Base-by-base conservation (phyloP, 2,797 vertebrate genomes). In the Clarias platycephalus region DNA sequence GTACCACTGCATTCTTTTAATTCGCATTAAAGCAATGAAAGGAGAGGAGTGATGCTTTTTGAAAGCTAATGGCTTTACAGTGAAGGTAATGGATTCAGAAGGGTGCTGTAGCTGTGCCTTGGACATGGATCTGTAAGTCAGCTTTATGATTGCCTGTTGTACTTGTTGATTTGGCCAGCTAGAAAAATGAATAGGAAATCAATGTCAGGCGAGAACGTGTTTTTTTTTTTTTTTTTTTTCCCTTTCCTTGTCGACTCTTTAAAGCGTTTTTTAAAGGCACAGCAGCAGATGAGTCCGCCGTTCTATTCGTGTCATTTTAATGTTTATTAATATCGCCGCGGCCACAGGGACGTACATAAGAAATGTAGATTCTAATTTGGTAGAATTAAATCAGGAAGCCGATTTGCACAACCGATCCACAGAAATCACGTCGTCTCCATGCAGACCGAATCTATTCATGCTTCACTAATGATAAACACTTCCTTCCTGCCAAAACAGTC, bases 101-200 rank as follows among this genome's bases (percentile, higher is more conserved):
- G 87, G 78, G 92, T 92, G 91, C 90, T 88, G 80, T 88, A 87
- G 88, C 85, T 91, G 90, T 87, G 89, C 87, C 87, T 87, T 84
- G 82, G 75, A 87, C 85, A 89, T 86, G 88, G 90, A 86, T 89
- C 89, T 90, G 89, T 87, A 91, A 92, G 92, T 87, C 86, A 91
- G 91, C 90, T 90, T 92, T 92, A 92, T 95, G 94, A 95, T 95
- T 95, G 94, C 91, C 94, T 92, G 94, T 94, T 95, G 94, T 95
- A 93, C 92, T 90, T 84, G 93, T 94, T 95, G 95, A 95, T 95
- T 95, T 94, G 92, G 92, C 92, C 91, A 90, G 92, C 91, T 91
- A 80, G 78, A 88, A 92, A 89, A 92, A 93, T 94, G 94, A 95
- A 95, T 95, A 94, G 95, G 91, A 95, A 95, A 95, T 95, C 94